Base-by-base conservation (phyloP, 2,888 invertebrate species). In the Cinara cedri region DNA sequence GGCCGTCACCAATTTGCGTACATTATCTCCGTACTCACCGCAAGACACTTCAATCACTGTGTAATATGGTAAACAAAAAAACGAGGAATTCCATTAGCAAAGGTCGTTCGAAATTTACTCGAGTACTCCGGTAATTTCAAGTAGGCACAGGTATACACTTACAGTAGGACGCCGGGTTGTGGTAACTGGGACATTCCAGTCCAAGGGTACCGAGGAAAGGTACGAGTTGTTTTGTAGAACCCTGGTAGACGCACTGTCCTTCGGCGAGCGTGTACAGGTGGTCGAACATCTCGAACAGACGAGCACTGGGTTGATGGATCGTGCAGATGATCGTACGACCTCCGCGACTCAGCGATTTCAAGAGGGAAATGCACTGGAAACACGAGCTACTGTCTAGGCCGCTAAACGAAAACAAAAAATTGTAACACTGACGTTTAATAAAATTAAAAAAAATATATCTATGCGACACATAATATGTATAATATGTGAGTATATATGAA, bases 241-340 rank as follows among this genome's bases (percentile, higher is more conserved):
- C 97, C 85, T 96, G 94, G 86, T 97, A 98, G 16, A 97, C 94
- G 85, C 97, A 97, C 85, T 96, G 94, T 0, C 97, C 97, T 83
- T 96, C 96, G 19, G 97, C 94, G 82, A 98, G 86, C 6, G 97
- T 96, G 86, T 97, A 97, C 82, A 98, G 87, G 86, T 97, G 93
- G 85, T 97, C 97, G 85, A 97, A 97, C 94, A 96, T 97, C 87
- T 97, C 97, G 84, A 97, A 97, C 82, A 97, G 87, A 84, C 97
- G 91, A 24, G 97, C 97, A n/a, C 96, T 96, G 0, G 97, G 97
- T 86, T 97, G 97, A 87, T 97, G 97, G 81, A 96, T 95, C 42
- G 97, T 97, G 85, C 97, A 97, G 83, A 97, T 95, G 83, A 97
- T 95, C 0, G 97, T 97, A 82, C 97, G 89, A 13, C 97, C 97